phyloP scores from a whole-genome alignment of 2,113 vertebrate species.

The Trogon surrucura region DNA sequence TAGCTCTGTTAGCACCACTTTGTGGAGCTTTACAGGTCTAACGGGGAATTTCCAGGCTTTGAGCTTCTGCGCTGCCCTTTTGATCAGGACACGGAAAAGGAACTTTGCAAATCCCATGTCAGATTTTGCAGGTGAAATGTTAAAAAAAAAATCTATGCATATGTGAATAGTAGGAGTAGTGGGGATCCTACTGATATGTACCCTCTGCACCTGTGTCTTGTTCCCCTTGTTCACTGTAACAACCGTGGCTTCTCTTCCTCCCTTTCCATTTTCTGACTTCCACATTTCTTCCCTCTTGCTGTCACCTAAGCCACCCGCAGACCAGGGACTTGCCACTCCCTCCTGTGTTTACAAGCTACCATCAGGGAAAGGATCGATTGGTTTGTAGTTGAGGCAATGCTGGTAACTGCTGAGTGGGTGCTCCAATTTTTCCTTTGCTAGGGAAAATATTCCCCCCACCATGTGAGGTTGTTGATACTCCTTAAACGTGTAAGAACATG shows the following conservation, averaged over 20 bases:
- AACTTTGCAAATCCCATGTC: not conserved
- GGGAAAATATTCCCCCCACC: not conserved
- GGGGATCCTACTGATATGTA: not conserved
- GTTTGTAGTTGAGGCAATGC: not conserved
- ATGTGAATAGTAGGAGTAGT: not conserved
- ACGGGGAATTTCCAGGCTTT: not conserved
- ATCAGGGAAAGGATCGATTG: not conserved
- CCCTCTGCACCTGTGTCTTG: rapidly evolving
- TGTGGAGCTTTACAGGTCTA: not conserved
- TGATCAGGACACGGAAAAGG: not conserved
- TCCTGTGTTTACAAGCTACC: not conserved
- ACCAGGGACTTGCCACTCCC: not conserved
- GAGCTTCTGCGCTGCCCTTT: not conserved
- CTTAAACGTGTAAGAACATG: not conserved
- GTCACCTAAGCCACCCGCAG: not conserved
- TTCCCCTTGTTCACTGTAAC: not conserved
- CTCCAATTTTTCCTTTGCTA: not conserved
- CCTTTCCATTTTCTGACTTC: not conserved
- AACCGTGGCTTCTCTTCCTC: not conserved
- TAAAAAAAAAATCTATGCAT: not conserved
- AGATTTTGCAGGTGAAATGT: not conserved
- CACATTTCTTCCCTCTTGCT: not conserved
- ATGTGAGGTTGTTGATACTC: not conserved
- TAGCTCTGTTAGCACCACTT: not conserved
- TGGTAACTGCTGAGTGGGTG: not conserved